These are phyloP conservation scores for Tribolium madens DNA, from an alignment of 1,140 invertebrate genomes.

Conservation along the genomic window DNA sequence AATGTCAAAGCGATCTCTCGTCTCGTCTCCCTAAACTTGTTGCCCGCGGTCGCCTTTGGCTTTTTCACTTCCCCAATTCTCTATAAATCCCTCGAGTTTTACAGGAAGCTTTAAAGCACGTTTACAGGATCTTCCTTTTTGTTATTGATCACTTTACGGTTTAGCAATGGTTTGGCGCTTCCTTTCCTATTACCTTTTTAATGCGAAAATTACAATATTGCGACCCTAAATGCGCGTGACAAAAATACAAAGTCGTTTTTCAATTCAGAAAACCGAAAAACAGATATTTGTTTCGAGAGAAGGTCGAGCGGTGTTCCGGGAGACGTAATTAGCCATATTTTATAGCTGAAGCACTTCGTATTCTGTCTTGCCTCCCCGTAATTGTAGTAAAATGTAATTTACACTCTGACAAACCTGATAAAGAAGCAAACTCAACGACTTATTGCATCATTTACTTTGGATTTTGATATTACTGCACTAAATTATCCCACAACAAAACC, in stretches of 20 bases:
- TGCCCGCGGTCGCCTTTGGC: constrained; percentile 58
- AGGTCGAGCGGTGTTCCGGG: constrained; percentile 5
- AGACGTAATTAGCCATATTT: constrained; percentile 44
- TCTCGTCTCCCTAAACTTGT: constrained; percentile 59
- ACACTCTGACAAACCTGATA: constrained; percentile 44
- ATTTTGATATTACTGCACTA: constrained; percentile 31
- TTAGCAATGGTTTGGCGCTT: constrained; percentile 49
- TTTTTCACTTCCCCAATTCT: constrained; percentile 51
- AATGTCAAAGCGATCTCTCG: constrained; percentile 59
- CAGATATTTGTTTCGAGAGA: constrained; percentile 1
- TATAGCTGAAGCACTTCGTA: constrained; percentile 38
- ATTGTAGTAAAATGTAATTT: constrained; percentile 45
- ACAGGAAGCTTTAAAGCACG: constrained; percentile 58
- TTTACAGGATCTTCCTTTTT: constrained; percentile 53
- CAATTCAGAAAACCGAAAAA: neutral
- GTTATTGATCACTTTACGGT: constrained; percentile 54
- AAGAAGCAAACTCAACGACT: constrained; percentile 44
- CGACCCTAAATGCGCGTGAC: constrained; percentile 27
- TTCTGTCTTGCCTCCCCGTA: constrained; percentile 35
- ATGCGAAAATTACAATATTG: constrained; percentile 36
- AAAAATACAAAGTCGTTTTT: constrained; percentile 13
- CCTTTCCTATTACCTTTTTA: constrained; percentile 41
- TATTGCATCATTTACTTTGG: constrained; percentile 39
- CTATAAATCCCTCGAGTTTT: constrained; percentile 54
- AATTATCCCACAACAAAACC: constrained; percentile 5